These are phyloP conservation scores for Psephotus haematonotus DNA, from an alignment of 2,113 vertebrate genomes.

Conservation along the genomic window DNA sequence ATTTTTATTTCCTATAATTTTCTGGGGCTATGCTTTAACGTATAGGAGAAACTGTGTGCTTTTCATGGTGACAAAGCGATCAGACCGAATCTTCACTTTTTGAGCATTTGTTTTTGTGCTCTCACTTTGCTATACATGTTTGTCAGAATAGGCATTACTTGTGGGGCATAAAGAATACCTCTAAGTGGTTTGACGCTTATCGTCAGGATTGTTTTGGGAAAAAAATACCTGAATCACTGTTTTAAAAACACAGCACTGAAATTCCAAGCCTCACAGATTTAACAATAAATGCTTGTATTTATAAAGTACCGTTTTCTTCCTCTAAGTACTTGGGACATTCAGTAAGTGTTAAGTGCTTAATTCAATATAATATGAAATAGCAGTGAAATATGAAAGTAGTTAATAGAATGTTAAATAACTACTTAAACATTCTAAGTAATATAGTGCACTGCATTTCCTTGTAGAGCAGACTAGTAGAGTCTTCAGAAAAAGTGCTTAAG, in stretches of 20 bases:
- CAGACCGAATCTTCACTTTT: neutral
- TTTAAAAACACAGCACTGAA: neutral
- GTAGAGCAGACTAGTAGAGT: neutral
- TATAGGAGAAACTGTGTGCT: neutral
- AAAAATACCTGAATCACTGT: neutral
- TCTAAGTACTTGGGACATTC: neutral
- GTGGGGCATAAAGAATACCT: neutral
- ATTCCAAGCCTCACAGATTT: neutral
- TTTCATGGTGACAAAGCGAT: neutral
- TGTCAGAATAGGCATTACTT: neutral
- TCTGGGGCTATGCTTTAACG: rapidly evolving
- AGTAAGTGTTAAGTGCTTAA: neutral
- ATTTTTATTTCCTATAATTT: neutral
- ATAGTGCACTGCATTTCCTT: neutral
- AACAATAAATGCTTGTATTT: neutral
- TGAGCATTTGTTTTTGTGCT: neutral
- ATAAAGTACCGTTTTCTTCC: neutral
- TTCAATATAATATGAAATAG: neutral
- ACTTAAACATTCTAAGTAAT: neutral
- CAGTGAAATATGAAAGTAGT: neutral
- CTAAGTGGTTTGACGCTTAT: neutral
- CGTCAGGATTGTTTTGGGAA: neutral
- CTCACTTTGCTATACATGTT: neutral
- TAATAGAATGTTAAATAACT: neutral
- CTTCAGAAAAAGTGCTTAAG: neutral